Base-by-base conservation (phyloP, 2,888 invertebrate species). In the Acronicta psi region DNA sequence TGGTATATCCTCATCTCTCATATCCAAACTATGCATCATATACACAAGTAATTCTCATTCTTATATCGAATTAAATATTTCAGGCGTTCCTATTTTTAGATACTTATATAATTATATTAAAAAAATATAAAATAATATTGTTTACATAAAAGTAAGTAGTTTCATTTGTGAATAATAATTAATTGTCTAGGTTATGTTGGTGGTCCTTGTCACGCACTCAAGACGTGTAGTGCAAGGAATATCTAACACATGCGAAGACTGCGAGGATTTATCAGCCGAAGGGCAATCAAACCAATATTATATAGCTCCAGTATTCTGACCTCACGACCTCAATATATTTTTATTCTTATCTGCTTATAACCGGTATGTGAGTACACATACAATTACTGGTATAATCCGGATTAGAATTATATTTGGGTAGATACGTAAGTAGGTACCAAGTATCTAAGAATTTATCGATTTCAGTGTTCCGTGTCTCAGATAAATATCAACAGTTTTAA, bases 241-340 rank as follows among this genome's bases (percentile, higher is more conserved):
- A n/a, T n/a, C n/a, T n/a, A n/a, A n/a, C 34, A 51, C 16, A 37
- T 7, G 40, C 34, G 34, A 34, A 34, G 34, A 34, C n/a, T 34
- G 34, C 10, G 17, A 29, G 41, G 17, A 50, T 2, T 20, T 46
- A 47, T 46, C 46, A 13, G 37, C 11, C 36, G 17, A 36, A 52
- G 34, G 41, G 36, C 34, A 16, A 60, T 50, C 20, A 20, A 14
- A 59, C 45, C 17, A 34, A 43, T 40, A n/a, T n/a, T n/a, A n/a
- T n/a, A 17, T 40, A 51, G 40, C 46, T 34, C 23, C 7, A 50
- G 11, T n/a, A 9, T 25, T 17, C n/a, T 49, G 51, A 55, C 49
- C 44, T 38, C 17, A 1, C 9, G 42, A 55, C 59, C 47, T 43
- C 13, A 31, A 36, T 52, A 51, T 58, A 45, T 45, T 56, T 56